phyloP scores from a whole-genome alignment of 2,113 vertebrate genomes.

The Paralichthys olivaceus region DNA sequence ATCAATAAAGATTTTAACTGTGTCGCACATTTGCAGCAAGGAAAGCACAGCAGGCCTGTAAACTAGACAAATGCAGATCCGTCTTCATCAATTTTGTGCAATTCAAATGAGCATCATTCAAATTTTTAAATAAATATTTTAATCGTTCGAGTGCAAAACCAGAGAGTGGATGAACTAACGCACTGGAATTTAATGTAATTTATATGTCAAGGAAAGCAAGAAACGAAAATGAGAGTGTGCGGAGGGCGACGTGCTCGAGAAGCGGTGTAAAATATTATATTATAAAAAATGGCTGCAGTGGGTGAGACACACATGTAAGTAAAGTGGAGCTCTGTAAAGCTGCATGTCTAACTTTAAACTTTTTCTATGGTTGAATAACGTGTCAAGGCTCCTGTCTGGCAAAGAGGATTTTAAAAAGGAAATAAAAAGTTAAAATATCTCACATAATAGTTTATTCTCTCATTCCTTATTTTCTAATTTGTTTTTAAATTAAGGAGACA shows the following conservation, averaged over 20 bases:
- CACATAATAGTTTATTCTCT: not conserved
- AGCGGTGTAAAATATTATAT: constrained; percentile 12
- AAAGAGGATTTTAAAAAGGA: not conserved
- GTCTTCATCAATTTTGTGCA: not conserved
- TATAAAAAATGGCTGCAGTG: constrained; percentile 6
- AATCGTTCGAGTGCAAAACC: not conserved
- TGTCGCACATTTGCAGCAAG: not conserved
- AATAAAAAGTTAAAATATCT: not conserved
- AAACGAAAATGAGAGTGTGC: not conserved
- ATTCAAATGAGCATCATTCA: not conserved
- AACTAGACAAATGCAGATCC: not conserved
- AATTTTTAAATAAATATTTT: not conserved
- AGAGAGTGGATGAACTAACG: not conserved
- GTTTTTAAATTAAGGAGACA: constrained; percentile 22
- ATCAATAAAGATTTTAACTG: not conserved
- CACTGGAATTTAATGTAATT: not conserved
- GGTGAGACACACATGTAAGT: constrained; percentile 31
- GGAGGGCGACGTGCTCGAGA: constrained; percentile 6
- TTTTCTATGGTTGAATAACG: not conserved
- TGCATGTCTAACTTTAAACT: not conserved
- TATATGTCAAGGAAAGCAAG: not conserved
- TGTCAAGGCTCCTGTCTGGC: not conserved
- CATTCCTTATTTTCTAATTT: not conserved
- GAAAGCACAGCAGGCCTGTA: not conserved
- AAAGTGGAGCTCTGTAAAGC: constrained; percentile 20